A percentile compares a stretch with the other conserved stretches of the same genome.
Conservation (phyloP, 2,888 invertebrate genomes). For the Drosophila rubida region DNA sequence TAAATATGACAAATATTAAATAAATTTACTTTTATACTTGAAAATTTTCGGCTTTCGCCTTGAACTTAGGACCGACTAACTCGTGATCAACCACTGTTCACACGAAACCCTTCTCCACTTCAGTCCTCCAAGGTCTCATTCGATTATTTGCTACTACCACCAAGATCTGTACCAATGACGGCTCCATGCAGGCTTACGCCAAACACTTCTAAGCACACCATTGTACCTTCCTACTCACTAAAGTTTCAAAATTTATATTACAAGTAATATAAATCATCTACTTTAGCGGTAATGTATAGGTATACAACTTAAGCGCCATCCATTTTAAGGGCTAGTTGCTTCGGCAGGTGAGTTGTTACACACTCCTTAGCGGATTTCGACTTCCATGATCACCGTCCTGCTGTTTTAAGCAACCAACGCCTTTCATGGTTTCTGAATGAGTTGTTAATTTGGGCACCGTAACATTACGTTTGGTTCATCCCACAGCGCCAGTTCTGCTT, state of each 20-base stretch:
- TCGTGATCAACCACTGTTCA: constrained; percentile 87
- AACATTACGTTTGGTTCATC: constrained; percentile 89
- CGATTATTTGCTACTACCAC: constrained; percentile 90
- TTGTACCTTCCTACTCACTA: constrained; percentile 87
- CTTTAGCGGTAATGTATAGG: constrained; percentile 82
- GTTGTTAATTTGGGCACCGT: constrained; percentile 86
- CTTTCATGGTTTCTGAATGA: constrained; percentile 87
- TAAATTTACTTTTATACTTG: constrained; percentile 19
- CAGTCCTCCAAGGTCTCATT: constrained; percentile 87
- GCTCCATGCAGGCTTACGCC: constrained; percentile 86
- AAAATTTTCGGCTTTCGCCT: constrained; percentile 86
- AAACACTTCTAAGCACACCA: constrained; percentile 88
- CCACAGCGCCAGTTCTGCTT: constrained; percentile 91
- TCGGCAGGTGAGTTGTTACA: constrained; percentile 88
- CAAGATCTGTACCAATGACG: constrained; percentile 85
- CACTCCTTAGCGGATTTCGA: constrained; percentile 88
- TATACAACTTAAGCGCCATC: constrained; percentile 87
- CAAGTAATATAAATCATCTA: constrained; percentile 83
- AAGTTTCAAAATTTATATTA: constrained; percentile 83
- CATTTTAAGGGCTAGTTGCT: constrained; percentile 89
- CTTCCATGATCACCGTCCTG: constrained; percentile 91
- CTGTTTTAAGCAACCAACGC: constrained; percentile 89
- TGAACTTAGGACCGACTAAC: constrained; percentile 87
- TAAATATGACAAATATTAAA: constrained; percentile 1
- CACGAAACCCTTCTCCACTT: constrained; percentile 88